Base-by-base conservation (phyloP, 2,888 invertebrate genomes). In the Pseudococcus viburni region DNA sequence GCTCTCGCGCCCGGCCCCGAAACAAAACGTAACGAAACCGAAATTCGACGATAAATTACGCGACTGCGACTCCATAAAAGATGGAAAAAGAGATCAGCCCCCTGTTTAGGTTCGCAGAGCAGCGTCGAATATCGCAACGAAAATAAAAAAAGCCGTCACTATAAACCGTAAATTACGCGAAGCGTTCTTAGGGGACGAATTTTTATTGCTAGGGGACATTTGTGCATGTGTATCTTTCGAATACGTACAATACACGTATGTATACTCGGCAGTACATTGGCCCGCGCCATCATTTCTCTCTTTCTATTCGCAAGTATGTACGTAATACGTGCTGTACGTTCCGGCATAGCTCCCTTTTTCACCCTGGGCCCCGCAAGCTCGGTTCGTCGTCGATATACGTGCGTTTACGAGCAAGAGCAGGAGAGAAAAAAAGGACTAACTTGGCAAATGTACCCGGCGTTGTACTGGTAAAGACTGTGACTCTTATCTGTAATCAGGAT, bases 401-500 rank as follows among this genome's bases (percentile, higher is more conserved):
- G 26, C 26, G 26, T 33, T 33, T 33, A 12, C 15, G 51, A 17
- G 51, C 17, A 51, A 15, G 17, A 51, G 51, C 51, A 51, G 15
- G 17, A 51, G 19, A 26, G 73, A 86, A 59, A 73, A 64, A 59
- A 68, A 86, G 64, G 19, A 86, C 59, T 22, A 73, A 87, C 77
- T 77, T 87, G 19, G 87, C 73, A 87, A 77, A 87, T 87, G 80
- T 59, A n/a, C 80, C 26, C 26, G 26, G 26, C 26, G 26, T 33
- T 51, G 17, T 51, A 51, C 87, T 87, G 77, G 77, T 77, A 87
- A 87, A 87, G 87, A 77, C 87, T 87, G 64, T 46, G 73, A 55
- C 84, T 73, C 77, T 87, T 87, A 87, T 87, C 87, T 87, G 46
- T 12, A 46, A 87, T 87, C 87, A 87, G 87, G 77, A 87, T 87